phyloP scores from a whole-genome alignment of 2,113 vertebrate genomes.

The Scolopax mira region DNA sequence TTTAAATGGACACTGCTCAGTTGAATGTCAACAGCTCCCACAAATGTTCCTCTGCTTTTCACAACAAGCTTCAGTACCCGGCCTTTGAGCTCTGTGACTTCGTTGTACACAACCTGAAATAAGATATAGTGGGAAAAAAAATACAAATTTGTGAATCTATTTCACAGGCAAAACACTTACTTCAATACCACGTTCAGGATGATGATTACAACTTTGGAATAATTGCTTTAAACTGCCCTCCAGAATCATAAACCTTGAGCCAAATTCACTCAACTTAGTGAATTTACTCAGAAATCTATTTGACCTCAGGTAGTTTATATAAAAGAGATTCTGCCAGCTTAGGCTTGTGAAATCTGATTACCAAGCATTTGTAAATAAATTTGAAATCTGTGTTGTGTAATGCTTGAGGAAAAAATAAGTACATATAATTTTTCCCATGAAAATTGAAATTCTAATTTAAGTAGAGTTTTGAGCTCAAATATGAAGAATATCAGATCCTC shows the following conservation, averaged over 20 bases:
- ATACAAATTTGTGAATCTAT: neutral
- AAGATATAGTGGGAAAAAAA: neutral
- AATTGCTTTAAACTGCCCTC: neutral
- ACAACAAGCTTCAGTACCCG: constrained; percentile 80
- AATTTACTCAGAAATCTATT: neutral
- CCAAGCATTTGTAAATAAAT: neutral
- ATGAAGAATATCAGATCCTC: neutral
- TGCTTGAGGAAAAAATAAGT: neutral
- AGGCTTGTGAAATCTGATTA: neutral
- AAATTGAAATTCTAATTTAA: neutral
- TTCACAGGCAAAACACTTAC: neutral
- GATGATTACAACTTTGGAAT: neutral
- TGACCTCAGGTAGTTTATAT: neutral
- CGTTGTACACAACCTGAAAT: constrained; percentile 78
- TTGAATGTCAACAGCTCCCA: constrained; percentile 80
- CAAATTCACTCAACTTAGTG: neutral
- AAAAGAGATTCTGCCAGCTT: neutral
- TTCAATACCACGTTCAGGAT: neutral
- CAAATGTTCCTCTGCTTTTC: constrained; percentile 79
- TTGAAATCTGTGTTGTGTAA: neutral
- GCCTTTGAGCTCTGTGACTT: constrained; percentile 70
- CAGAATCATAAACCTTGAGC: neutral
- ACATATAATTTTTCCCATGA: neutral
- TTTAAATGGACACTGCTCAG: constrained; percentile 72
- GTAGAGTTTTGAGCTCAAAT: neutral